phyloP scores from a whole-genome alignment of 2,888 invertebrate genomes.

The Microplitis manilae region DNA sequence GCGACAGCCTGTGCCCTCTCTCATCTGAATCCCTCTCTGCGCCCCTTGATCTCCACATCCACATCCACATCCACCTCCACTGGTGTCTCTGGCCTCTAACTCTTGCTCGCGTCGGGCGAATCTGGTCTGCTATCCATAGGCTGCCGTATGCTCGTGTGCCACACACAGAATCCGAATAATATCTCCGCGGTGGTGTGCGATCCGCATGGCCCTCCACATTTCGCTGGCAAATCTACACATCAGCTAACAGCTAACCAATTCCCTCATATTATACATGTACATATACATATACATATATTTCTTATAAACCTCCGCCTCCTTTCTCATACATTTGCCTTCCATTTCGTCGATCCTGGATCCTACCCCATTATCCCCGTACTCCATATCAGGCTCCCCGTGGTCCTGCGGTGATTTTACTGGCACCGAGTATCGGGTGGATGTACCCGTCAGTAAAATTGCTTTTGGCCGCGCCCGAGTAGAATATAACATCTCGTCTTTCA shows the following conservation, averaged over 20 bases:
- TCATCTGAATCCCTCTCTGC: conserved; percentile 41
- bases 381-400: no score
- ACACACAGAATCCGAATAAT: conserved; percentile 32
- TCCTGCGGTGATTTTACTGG: conserved; percentile 26
- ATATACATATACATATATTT: no score
- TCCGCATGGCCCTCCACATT: conserved; percentile 41
- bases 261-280: no score
- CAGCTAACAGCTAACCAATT: neutral
- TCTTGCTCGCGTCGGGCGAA: conserved; percentile 31
- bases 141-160: conserved; percentile 29
- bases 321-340: conserved; percentile 30
- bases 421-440: conserved; percentile 13
- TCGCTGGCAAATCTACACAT: conserved; percentile 37
- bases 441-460: conserved; percentile 23
- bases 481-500: neutral
- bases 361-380: no score
- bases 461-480: conserved; percentile 33
- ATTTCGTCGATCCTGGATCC: no score
- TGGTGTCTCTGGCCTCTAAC: conserved; percentile 38
- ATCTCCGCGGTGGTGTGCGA: conserved; percentile 39
- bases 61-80: conserved; percentile 36
- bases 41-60: conserved; percentile 19
- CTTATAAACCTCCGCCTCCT: conserved; percentile 17
- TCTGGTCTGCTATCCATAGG: conserved; percentile 34
- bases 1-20: conserved; percentile 51